Evolutionary conservation across 2,888 invertebrate species (phyloP), one percentile per base, ranked within the genome.

Genomic region (Neuroscelio doddi): DNA sequence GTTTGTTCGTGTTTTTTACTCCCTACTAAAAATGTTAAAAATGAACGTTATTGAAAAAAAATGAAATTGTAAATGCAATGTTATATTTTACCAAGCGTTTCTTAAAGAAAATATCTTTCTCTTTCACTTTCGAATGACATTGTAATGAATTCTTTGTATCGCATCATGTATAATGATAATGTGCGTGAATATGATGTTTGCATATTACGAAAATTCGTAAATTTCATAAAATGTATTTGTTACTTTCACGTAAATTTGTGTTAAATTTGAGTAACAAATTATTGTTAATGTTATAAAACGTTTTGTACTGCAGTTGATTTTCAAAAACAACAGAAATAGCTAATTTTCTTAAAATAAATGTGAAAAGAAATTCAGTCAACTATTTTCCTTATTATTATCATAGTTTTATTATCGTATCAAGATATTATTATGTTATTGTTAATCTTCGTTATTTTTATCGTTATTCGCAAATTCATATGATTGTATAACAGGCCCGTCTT

Each of bases 31-130:
- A 63, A 58, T 50, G 36, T 44, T 16, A 1, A 8, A 38, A 38
- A 38, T n/a, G 38, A 12, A 34, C 49, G 30, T n/a, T n/a, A n/a
- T n/a, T n/a, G n/a, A n/a, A n/a, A n/a, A n/a, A n/a, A n/a, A n/a
- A n/a, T n/a, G n/a, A n/a, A n/a, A n/a, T n/a, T n/a, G n/a, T n/a
- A n/a, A n/a, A 56, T 61, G 57, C 58, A 32, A 27, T 53, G 45
- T 53, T 38, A 58, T 10, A 44, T 44, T n/a, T 53, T 39, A 50
- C 50, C 49, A 66, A 66, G 62, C 66, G 41, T 51, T 24, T 58
- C 17, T 63, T 62, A 46, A 39, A 57, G 66, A 66, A 66, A 66
- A 63, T 66, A 63, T 52, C 50, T 44, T 59, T 45, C 46, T 61
- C 42, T 56, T 26, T 44, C 12, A 29, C 7, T 44, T 36, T 42